Conservation (phyloP, 2,888 invertebrate species). For the Anoncus sp. region DNA sequence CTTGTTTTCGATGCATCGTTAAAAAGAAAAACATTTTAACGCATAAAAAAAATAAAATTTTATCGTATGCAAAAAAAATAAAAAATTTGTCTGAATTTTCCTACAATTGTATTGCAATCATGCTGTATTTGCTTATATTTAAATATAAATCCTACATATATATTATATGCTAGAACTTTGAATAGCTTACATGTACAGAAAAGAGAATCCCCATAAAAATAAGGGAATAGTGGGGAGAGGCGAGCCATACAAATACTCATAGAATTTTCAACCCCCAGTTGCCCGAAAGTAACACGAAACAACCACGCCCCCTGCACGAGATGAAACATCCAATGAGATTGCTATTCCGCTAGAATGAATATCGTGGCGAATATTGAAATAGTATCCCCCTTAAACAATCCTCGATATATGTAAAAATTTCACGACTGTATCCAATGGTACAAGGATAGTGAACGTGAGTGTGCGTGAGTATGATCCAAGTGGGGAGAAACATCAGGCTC, state of each 20-base stretch:
- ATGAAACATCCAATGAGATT: constrained; percentile 56
- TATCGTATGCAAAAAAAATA: neutral
- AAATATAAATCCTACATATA: neutral
- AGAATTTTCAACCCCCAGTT: constrained; percentile 56
- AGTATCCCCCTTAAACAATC: constrained; percentile 51
- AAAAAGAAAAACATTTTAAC: no score
- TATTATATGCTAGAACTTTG: neutral
- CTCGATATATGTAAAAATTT: constrained; percentile 35
- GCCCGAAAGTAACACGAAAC: constrained; percentile 36
- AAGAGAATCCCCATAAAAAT: constrained; percentile 4
- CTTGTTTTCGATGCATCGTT: no score
- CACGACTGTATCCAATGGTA: constrained; percentile 41
- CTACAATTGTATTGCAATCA: neutral
- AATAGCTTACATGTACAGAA: constrained; percentile 1
- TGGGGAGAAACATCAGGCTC: constrained; percentile 33
- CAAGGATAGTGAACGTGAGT: constrained; percentile 14
- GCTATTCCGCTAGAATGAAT: constrained; percentile 49
- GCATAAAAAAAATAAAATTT: no score
- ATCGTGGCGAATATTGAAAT: constrained; percentile 56
- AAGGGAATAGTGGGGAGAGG: neutral
- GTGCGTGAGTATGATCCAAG: neutral
- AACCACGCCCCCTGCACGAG: constrained; percentile 55
- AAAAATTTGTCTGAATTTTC: neutral
- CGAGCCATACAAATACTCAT: constrained; percentile 13
- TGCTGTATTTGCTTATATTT: neutral